Evolutionary conservation across 2,797 vertebrate genomes (phyloP), one percentile per base, ranked within the genome.

Genomic region (Falco novaeseelandiae): DNA sequence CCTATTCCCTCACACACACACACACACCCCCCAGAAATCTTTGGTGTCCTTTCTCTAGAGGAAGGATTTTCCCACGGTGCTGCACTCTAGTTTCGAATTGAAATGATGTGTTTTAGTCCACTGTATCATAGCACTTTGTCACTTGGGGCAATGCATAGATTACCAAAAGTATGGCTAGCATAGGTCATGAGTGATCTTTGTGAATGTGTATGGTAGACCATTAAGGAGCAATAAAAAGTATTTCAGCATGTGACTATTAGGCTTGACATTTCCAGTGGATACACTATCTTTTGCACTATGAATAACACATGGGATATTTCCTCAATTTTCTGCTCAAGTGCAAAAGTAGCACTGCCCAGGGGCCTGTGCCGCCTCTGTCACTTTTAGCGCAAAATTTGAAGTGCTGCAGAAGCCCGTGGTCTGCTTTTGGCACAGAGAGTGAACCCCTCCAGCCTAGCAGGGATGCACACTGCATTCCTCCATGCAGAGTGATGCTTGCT

Each of bases 391-490:
- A 21, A 49, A 7, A 14, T 82, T 82, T 72, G 12, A 65, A 59
- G 55, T 48, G 59, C 40, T 58, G 16, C 14, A 14, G 48, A 84
- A 54, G 21, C 29, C 17, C 7, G 3, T 13, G 10, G 44, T 63
- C 88, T 36, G 19, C 66, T 82, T 78, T 79, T 65, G 46, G 17
- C 46, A 21, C 30, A 26, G 36, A 26, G n/a, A 6, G 20, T 22
- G 40, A 73, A n/a, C 23, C 19, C 46, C 59, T 85, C 8, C 34
- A 34, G 51, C 44, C 57, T 78, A 57, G 9, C 61, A 42, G 18
- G 57, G 51, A 46, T 8, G 1, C 8, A 16, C 1, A 0, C 16
- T 2, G 0, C 36, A 0, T 63, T 73, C 65, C 61, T 72, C 44
- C 1, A 0, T 40, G n/a, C 29, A 51, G 42, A 57, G 44, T 10